These are phyloP conservation scores for Hemistola chrysoprasaria DNA, from an alignment of 2,888 invertebrate species.

Conservation along the genomic window DNA sequence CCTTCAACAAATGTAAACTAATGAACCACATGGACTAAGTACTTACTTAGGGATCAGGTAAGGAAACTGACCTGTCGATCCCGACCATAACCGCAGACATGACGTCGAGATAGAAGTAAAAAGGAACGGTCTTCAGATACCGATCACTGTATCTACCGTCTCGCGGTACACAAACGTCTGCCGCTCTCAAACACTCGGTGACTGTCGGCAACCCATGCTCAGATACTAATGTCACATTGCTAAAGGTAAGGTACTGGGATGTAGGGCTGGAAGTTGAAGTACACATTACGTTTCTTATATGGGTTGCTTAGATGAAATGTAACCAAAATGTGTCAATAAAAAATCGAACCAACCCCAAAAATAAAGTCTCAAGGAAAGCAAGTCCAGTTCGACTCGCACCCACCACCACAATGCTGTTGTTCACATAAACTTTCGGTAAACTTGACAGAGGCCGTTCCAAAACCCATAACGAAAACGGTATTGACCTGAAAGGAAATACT, in stretches of 20 bases:
- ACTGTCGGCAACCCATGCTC: conserved; percentile 83
- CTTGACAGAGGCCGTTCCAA: conserved; percentile 77
- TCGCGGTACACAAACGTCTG: conserved; percentile 75
- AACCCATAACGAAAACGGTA: conserved; percentile 80
- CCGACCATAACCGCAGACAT: conserved; percentile 81
- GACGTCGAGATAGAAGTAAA: conserved; percentile 85
- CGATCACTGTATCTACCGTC: conserved; percentile 77
- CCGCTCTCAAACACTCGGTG: conserved; percentile 59
- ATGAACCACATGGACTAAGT: no score
- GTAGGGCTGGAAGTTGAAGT: conserved; percentile 64
- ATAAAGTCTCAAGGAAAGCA: conserved; percentile 83
- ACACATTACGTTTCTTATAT: no score
- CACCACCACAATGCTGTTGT: conserved; percentile 84
- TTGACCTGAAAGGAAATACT: no score
- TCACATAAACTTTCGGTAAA: conserved; percentile 75
- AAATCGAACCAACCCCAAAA: conserved; percentile 68
- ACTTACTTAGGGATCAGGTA: no score
- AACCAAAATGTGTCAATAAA: not conserved
- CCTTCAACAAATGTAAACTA: conserved; percentile 39
- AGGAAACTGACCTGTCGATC: conserved; percentile 76
- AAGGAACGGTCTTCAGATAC: conserved; percentile 81
- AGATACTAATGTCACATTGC: conserved; percentile 87
- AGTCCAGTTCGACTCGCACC: conserved; percentile 85
- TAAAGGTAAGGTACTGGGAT: conserved; percentile 81
- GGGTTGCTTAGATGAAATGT: no score